Evolutionary conservation across 2,797 vertebrate genomes (phyloP), one percentile per base, ranked within the genome.

Genomic region (Smutsia temminckii): DNA sequence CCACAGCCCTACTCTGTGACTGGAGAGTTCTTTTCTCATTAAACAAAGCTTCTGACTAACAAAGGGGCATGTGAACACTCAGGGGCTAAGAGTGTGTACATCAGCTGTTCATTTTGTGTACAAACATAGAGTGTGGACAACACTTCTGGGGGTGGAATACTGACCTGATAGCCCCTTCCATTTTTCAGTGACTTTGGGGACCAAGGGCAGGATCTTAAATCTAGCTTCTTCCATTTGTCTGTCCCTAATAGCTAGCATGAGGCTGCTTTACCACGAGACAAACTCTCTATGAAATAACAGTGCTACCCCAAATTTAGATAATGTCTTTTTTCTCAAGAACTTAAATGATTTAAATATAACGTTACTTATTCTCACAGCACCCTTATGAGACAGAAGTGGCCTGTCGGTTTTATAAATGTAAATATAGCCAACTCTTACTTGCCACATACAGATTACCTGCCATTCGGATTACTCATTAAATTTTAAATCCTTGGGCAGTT

Each of bases 401-500:
- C 88, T 83, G 12, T 84, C 63, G 11, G 74, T 84, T 92, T 95
- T 93, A 79, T 88, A 90, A 93, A 63, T 66, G 46, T 85, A 95
- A 85, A 84, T 66, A 71, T 37, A 88, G 71, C 59, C 53, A 61
- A 32, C 64, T 92, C 57, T 69, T 77, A 66, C 5, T 53, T 68
- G 71, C 89, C 86, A 77, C 37, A 32, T 79, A 64, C 72, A 86
- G 88, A 92, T 92, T 89, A 79, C 95, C 79, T 93, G 42, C 77
- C 40, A 42, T 78, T 49, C 72, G 91, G 75, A 95, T 96, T 90
- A 91, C 85, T 85, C 20, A 3, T 90, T 93, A 93, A 95, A 93
- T 94, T 93, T 94, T 91, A 96, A 97, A 88, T 95, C 90, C 88
- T 95, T 91, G 72, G 63, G 49, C 84, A 79, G 9, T 97, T 75